Evolutionary conservation across 2,113 vertebrate species (phyloP), one percentile per base, ranked within the genome.

Genomic region (Zosterops japonicus): DNA sequence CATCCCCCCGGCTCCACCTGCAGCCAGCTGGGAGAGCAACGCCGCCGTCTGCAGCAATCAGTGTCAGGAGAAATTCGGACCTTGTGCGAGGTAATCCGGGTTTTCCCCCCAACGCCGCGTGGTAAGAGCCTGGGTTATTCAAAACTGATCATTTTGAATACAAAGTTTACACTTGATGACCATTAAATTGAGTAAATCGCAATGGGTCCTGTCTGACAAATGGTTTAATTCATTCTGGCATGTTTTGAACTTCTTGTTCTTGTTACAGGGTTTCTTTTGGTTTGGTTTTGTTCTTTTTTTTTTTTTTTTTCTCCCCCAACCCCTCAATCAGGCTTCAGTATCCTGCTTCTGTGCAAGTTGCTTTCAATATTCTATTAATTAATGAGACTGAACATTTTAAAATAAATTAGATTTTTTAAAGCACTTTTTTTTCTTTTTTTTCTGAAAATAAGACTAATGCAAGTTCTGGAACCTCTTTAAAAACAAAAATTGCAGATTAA

Each of bases 361-460:
- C 96, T 96, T 94, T 96, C 89, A 89, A 77, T 96, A 97, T 98
- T 97, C 93, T 97, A 35, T 97, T 92, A 95, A 91, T 96, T 78
- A 96, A 87, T 18, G 56, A 96, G 93, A 96, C 95, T 91, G 92
- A 97, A 89, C 77, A 56, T 94, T 95, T 97, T 77, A 8, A 86
- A 90, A 81, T 67, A 89, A 92, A 93, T 92, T 69, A 83, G 60
- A 90, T 96, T 46, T 84, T 95, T 96, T 95, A 36, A 93, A 96
- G 91, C 94, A 93, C 87, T 94, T 89, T 87, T 81, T 81, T 82
- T 82, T 79, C 42, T 31, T 93, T 95, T 93, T 95, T 88, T 96
- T 20, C 96, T 85, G 85, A 93, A 97, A 92, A 95, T 90, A 97
- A 96, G 93, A 71, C 96, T 94, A 93, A 87, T 90, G 72, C 77